Evolutionary conservation across 2,888 invertebrate genomes (phyloP).

Genomic region (Craniophora ligustri): DNA sequence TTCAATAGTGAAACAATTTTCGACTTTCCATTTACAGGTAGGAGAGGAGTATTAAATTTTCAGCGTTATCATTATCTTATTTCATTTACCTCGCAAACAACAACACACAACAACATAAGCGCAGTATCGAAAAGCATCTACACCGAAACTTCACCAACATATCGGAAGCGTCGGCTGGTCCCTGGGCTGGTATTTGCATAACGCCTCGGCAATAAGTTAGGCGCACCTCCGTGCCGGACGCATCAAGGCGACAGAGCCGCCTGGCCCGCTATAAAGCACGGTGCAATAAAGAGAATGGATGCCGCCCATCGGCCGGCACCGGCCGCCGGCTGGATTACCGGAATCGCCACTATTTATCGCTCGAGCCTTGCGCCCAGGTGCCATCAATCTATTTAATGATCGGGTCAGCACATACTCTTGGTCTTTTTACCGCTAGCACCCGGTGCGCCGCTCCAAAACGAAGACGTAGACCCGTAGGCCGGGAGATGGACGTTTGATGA

Average conservation of each 20-base stretch:
- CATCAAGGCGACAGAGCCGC: constrained; percentile 79
- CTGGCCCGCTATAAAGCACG: constrained; percentile 85
- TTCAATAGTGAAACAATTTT: no score
- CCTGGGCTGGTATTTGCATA: constrained; percentile 60
- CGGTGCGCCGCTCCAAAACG: constrained; percentile 75
- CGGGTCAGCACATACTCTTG: constrained; percentile 87
- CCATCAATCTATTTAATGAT: constrained; percentile 89
- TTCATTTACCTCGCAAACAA: no score
- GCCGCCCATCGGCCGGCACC: constrained; percentile 84
- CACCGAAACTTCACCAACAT: constrained; percentile 21
- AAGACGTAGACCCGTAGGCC: constrained; percentile 71
- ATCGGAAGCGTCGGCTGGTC: constrained; percentile 42
- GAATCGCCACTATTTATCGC: constrained; percentile 89
- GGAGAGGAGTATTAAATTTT: no score
- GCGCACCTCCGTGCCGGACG: constrained; percentile 74
- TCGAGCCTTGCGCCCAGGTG: constrained; percentile 87
- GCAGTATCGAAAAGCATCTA: constrained; percentile 4
- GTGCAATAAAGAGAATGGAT: constrained; percentile 88
- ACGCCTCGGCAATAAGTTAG: constrained; percentile 78
- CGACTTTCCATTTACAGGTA: no score
- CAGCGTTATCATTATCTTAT: no score
- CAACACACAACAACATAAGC: neutral
- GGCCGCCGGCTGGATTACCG: constrained; percentile 85
- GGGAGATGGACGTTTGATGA: constrained; percentile 88
- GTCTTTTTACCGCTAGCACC: constrained; percentile 79